Evolutionary conservation across 2,113 vertebrate genomes (phyloP).

Genomic region (Lycocorax pyrrhopterus): DNA sequence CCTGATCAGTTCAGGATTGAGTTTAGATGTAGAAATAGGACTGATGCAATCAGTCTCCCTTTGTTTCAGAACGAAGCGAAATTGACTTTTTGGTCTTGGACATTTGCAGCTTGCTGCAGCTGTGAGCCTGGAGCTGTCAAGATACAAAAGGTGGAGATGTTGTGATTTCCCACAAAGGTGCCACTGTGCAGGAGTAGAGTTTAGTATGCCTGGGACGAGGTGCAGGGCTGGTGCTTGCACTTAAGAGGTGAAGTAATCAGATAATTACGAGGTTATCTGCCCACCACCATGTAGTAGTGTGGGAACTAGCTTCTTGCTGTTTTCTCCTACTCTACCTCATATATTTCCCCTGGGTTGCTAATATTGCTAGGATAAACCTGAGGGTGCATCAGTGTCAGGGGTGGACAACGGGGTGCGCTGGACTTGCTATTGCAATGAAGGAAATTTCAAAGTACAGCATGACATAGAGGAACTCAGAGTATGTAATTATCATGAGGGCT

Average conservation of each 20-base stretch:
- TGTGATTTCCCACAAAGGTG: background rate
- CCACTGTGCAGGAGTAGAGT: background rate
- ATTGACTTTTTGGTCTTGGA: background rate
- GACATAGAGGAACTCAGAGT: background rate
- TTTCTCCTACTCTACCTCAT: background rate
- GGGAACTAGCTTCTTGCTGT: background rate
- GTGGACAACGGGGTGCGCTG: fast-evolving
- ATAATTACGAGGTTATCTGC: background rate
- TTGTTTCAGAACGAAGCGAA: background rate
- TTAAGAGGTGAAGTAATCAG: background rate
- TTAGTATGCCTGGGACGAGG: background rate
- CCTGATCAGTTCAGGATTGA: background rate
- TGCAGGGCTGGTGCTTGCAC: background rate
- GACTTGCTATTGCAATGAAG: background rate
- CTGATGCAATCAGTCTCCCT: background rate
- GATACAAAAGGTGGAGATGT: fast-evolving
- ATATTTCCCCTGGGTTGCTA: background rate
- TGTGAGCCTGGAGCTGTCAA: background rate
- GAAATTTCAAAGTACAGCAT: background rate
- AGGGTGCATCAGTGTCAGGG: no score
- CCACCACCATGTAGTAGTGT: fast-evolving
- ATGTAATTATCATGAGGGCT: background rate
- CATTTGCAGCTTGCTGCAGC: background rate
- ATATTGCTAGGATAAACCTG: background rate
- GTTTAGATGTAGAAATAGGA: background rate